A percentile compares a stretch with the other conserved stretches of the same genome.
Conservation (phyloP, 2,797 vertebrate genomes). For the Poecilia velifera region DNA sequence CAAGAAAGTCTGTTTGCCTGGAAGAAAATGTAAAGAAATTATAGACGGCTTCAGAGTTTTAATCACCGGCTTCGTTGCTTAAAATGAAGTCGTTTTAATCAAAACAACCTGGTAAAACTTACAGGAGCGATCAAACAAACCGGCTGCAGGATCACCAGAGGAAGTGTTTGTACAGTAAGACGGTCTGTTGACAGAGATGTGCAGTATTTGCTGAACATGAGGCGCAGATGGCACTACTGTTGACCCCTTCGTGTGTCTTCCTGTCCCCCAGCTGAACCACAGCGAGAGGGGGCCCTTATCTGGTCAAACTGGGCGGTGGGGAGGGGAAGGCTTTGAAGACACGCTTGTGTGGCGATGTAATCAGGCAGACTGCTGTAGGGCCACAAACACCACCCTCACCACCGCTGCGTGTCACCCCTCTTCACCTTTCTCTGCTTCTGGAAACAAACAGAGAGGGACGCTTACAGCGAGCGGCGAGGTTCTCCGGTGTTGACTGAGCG, state of each 20-base stretch:
- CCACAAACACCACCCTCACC: slow-evolving; percentile 36
- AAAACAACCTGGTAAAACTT: slow-evolving; percentile 41
- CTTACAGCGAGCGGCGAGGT: slow-evolving; percentile 12
- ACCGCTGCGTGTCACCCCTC: slow-evolving; percentile 43
- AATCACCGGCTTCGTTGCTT: neutral
- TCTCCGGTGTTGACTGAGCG: slow-evolving; percentile 41
- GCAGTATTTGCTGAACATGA: slow-evolving; percentile 61
- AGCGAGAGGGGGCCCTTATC: slow-evolving; percentile 79
- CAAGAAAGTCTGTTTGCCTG: neutral
- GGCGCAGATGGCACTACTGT: slow-evolving; percentile 74
- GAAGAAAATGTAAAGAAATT: neutral
- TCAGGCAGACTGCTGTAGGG: slow-evolving; percentile 79
- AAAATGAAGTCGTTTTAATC: neutral
- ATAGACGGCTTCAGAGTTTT: neutral
- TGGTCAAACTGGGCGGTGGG: slow-evolving; percentile 80
- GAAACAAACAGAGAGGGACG: slow-evolving; percentile 38
- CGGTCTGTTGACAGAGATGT: slow-evolving; percentile 59
- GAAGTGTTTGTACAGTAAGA: slow-evolving; percentile 43
- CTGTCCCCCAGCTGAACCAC: slow-evolving; percentile 82
- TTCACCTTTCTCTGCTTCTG: slow-evolving; percentile 47
- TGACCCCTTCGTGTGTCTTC: slow-evolving; percentile 80
- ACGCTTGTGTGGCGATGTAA: slow-evolving; percentile 81
- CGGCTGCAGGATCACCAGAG: slow-evolving; percentile 26
- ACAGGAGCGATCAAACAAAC: slow-evolving; percentile 36
- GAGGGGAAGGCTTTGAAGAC: slow-evolving; percentile 81